Base-by-base conservation (phyloP, 2,888 invertebrate species). In the Phyllotreta cruciferae region DNA sequence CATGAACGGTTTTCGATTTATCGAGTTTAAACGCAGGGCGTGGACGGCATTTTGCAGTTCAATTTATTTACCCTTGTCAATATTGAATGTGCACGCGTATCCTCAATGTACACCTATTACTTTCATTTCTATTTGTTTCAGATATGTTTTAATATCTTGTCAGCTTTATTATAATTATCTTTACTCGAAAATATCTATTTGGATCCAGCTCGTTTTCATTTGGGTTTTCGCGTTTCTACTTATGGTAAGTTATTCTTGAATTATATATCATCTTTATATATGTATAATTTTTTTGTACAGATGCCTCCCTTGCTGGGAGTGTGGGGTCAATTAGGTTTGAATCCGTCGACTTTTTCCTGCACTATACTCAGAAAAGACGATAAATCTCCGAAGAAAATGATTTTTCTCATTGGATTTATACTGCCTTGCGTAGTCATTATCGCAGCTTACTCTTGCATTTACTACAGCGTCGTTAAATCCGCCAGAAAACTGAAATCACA, bases 381-480 rank as follows among this genome's bases (percentile, higher is more conserved):
- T 42, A 84, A 81, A 67, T 94, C 93, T 0, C 94, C 94, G 2
- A 93, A 94, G 82, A 94, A 93, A 78, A 87, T 90, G 60, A 84
- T 94, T 0, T 94, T 94, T 82, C 83, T 91, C 10, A 85, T 94
- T 71, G 94, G 92, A 1, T 93, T 95, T 78, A 86, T 91, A 6
- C 81, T 95, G 24, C 96, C 96, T 0, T 94, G 94, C 74, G 78
- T 91, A 24, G 92, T 93, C 41, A 95, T 95, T 74, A 90, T 93
- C 55, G 85, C 90, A 54, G 93, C 92, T 11, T 95, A 95, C 82
- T 87, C 91, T 4, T 92, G 93, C 81, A 95, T 95, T 70, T 94
- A 91, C 79, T 89, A 90, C 84, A 87, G 88, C 60, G 93, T 94
- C 9, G 81, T 89, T 35, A 85, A 85, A 77, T 92, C 92, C 73